These are phyloP conservation scores for Pelobates cultripes DNA, from an alignment of 2,797 vertebrate species.

Conservation along the genomic window DNA sequence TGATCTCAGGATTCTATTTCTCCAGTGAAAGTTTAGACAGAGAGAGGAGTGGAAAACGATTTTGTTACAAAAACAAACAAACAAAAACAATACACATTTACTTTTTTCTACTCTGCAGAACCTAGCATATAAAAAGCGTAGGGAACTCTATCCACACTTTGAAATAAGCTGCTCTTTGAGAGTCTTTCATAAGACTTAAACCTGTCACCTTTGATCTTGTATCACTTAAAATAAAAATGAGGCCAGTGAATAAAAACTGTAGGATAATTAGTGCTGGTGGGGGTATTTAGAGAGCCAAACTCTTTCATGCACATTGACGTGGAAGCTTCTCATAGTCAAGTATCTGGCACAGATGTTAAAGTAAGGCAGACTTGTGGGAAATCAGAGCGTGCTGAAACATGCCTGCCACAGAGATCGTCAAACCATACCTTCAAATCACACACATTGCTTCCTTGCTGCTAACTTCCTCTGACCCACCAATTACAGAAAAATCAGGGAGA, in stretches of 20 bases:
- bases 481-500: too few species aligned
- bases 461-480: too few species aligned
- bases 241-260: not conserved
- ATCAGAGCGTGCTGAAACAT: constrained; percentile 39
- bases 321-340: constrained; percentile 23
- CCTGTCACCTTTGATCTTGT: constrained; percentile 57
- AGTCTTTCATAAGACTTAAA: constrained; percentile 58
- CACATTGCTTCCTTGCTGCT: not conserved
- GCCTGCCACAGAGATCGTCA: constrained; percentile 28
- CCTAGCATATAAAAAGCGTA: not conserved
- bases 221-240: not conserved
- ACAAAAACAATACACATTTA: too few species aligned
- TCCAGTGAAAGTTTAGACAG: constrained; percentile 29
- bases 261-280: not conserved
- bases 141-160: not conserved
- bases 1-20: constrained; percentile 39
- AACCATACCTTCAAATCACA: too few species aligned
- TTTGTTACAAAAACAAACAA: too few species aligned
- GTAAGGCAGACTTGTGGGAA: not conserved
- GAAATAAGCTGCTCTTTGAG: constrained; percentile 50
- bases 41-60: too few species aligned
- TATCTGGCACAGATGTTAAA: constrained; percentile 20
- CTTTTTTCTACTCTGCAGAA: constrained; percentile 4
- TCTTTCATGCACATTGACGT: constrained; percentile 1
- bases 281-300: not conserved